A percentile compares a stretch with the other conserved stretches of the same genome.
These are phyloP conservation scores for Drosophila algonquin DNA, from an alignment of 2,888 invertebrate species.

Conservation along the genomic window DNA sequence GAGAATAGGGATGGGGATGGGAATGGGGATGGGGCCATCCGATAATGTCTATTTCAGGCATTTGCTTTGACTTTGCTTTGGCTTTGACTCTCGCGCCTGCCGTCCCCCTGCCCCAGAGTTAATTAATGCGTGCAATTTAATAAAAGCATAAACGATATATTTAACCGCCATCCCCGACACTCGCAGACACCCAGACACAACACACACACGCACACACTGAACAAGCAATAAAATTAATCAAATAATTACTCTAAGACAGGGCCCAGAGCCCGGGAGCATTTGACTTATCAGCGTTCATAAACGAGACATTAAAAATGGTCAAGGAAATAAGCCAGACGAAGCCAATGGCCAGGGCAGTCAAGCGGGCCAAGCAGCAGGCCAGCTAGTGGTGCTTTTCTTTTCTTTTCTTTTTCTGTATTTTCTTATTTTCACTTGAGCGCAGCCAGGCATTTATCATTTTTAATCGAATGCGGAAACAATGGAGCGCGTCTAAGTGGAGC, in stretches of 20 bases:
- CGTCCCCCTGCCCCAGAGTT: slow-evolving; percentile 47
- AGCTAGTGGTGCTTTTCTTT: slow-evolving; percentile 23
- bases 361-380: slow-evolving; percentile 13
- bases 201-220: slow-evolving; percentile 23
- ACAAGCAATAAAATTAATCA: slow-evolving; percentile 76
- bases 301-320: slow-evolving; percentile 72
- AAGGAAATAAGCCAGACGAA: slow-evolving; percentile 50
- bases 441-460: slow-evolving; percentile 77
- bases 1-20: neutral
- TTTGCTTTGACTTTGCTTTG: slow-evolving; percentile 37
- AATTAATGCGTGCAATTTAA: slow-evolving; percentile 77
- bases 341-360: no score
- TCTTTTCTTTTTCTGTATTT: slow-evolving; percentile 11
- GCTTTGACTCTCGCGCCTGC: neutral
- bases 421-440: slow-evolving; percentile 69
- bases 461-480: slow-evolving; percentile 80
- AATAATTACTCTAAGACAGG: slow-evolving; percentile 66
- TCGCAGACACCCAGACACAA: slow-evolving; percentile 12
- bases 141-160: slow-evolving; percentile 78
- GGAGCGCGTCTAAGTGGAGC: slow-evolving; percentile 79
- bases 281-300: slow-evolving; percentile 73
- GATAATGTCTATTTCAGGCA: slow-evolving; percentile 39
- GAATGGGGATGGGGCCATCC: neutral
- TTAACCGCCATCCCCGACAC: slow-evolving; percentile 46
- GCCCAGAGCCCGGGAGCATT: slow-evolving; percentile 33